Base-by-base conservation (phyloP, 2,797 vertebrate genomes). In the Aulostomus chinensis region DNA sequence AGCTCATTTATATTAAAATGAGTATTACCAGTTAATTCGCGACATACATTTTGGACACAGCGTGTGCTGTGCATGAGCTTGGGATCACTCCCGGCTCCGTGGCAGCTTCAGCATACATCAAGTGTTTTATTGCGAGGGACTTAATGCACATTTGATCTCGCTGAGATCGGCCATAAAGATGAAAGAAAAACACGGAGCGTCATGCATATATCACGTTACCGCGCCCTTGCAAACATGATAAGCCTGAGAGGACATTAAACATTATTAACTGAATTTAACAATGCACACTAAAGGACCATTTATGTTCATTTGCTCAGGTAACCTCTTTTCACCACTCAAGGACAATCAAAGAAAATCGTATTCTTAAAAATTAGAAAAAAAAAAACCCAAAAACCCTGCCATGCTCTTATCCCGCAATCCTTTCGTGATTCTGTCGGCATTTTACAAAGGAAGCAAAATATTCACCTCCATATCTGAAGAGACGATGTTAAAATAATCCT, bases 1-100 rank as follows among this genome's bases (percentile, higher is more conserved):
- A 89, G 73, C 88, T 91, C 86, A 89, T 91, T 91, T 91, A 89
- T 90, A 90, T 91, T 91, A 89, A 91, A 91, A 91, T 91, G 88
- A 91, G 88, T 82, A 82, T 86, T 80, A 83, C 65, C 60, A 14
- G 60, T 78, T 89, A 88, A 91, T 90, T 91, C 81, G 42, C 83
- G 55, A 82, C 81, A 85, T 89, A 88, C 84, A 91, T 91, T 90
- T 86, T 58, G 67, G 78, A 83, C 87, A 47, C 89, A 89, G 89
- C 87, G 7, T 81, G 90, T 37, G 68, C 66, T 69, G 53, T 32
- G 37, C 70, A 46, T 53, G 59, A 74, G 71, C 71, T 40, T 66
- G 21, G 10, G 53, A 60, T 82, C 69, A 32, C 80, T 83, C 79
- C 78, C 84, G n/a, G 83, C 69, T 68, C 66, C 22, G 8, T 8